Percentiles rank a stretch among this genome's conserved stretches.
Evolutionary conservation across 2,113 vertebrate genomes (phyloP).

Genomic region (Sinocyclocheilus maitianheensis): DNA sequence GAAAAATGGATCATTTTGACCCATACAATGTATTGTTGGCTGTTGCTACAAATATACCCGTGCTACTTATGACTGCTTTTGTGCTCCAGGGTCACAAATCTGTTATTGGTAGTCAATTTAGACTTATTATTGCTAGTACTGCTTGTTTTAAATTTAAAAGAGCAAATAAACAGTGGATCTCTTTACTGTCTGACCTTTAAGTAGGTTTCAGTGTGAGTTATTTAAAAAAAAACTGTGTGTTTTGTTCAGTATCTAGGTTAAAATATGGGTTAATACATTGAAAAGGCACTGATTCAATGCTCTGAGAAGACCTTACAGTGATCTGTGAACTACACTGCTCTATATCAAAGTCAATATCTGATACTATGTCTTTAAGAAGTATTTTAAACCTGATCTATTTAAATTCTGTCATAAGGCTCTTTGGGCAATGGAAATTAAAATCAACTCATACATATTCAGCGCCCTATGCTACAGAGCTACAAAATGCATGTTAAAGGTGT

Average conservation of each 20-base stretch:
- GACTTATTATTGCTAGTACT: neutral
- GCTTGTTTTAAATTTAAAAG: neutral
- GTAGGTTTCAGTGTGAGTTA: neutral
- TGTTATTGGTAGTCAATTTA: neutral
- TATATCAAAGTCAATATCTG: neutral
- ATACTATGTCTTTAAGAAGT: neutral
- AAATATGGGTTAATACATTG: neutral
- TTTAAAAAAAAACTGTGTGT: neutral
- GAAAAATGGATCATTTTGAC: too few relatives aligned
- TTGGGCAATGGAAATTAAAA: slow-evolving; percentile 7
- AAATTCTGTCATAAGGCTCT: neutral
- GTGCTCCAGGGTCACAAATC: neutral
- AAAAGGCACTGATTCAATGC: neutral
- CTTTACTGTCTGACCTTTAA: neutral
- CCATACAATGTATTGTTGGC: too few relatives aligned
- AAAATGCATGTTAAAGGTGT: neutral
- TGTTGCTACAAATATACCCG: too few relatives aligned
- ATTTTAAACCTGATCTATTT: slow-evolving; percentile 7
- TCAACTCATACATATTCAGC: neutral
- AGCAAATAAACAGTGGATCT: neutral
- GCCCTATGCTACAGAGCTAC: neutral
- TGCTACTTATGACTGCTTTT: too few relatives aligned
- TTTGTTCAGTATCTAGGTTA: neutral
- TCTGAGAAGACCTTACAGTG: neutral
- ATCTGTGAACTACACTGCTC: neutral